Base-by-base conservation (phyloP, 2,113 vertebrate species). In the Rhinichthys klamathensis region DNA sequence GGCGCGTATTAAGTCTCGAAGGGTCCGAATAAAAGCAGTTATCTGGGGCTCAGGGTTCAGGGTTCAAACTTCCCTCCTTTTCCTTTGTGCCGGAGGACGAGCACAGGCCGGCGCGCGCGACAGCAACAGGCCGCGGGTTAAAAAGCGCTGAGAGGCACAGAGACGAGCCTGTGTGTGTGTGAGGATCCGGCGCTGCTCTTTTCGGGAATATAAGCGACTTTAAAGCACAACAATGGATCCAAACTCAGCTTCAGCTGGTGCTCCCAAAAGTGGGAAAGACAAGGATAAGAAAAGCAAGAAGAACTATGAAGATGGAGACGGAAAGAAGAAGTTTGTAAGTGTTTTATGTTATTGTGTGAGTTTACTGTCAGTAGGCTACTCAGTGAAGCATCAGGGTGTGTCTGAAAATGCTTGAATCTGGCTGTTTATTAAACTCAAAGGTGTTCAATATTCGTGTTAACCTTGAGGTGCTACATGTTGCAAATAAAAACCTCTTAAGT, bases 271-370 rank as follows among this genome's bases (percentile, higher is more conserved):
- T 72, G 84, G 87, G 60, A 95, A 95, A 87, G 94, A 95, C 41
- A 95, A 94, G 89, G 94, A 95, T 41, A 95, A 94, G 90, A 95
- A 95, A 74, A 87, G 93, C 21, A 95, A 95, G 93, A 95, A 95
- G 87, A 88, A 32, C 87, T 90, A 90, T 11, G 95, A 95, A 2
- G 94, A 95, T 81, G 94, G 93, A 91, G 94, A 95, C 1, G 91
- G 90, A 49, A 95, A 95, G 80, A 95, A 95, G 93, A 95, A 95
- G 90, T 95, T 95, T 92, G 95, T 95, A 87, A 93, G 95, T 95
- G 93, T 69, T 61, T 79, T 23, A 13, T 89, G 10, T 15, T 21
- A 0, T 61, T 70, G 35, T 16, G 25, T 78, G 9, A 8, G 16
- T 21, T 56, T 7, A 35, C 21, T 76, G 21, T 81, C 18, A 35